A percentile compares a stretch with the other conserved stretches of the same genome.
phyloP scores from a whole-genome alignment of 2,888 invertebrate species.

The Alitta virens region DNA sequence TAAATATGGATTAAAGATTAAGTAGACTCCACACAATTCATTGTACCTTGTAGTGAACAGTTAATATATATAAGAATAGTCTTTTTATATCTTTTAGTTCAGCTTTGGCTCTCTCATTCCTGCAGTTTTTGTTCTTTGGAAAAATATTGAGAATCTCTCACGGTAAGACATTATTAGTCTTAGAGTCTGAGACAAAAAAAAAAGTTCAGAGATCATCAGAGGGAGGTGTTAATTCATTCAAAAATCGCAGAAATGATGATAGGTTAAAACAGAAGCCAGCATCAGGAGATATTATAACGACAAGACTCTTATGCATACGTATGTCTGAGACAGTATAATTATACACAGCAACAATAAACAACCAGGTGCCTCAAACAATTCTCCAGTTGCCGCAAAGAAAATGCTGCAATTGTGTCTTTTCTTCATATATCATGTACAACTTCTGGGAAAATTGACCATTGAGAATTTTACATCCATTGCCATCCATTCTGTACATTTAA shows the following conservation, averaged over 20 bases:
- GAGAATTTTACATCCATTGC: slow-evolving; percentile 12
- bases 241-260: no score
- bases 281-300: no score
- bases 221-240: no score
- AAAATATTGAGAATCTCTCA: slow-evolving; percentile 18
- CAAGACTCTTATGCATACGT: no score
- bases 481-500: slow-evolving; percentile 18
- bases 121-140: slow-evolving; percentile 16
- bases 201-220: no score
- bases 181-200: no score
- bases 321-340: no score
- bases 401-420: slow-evolving; percentile 10
- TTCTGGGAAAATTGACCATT: background rate
- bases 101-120: slow-evolving; percentile 20
- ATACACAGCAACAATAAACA: slow-evolving; percentile 18
- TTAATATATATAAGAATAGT: slow-evolving; percentile 18
- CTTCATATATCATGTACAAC: background rate
- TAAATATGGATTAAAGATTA: no score
- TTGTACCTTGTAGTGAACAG: no score
- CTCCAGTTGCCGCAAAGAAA: slow-evolving; percentile 6
- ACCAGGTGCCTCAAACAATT: slow-evolving; percentile 15
- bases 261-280: no score
- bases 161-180: slow-evolving; percentile 12
- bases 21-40: no score
- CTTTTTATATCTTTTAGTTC: slow-evolving; percentile 1